Conservation (phyloP, 2,888 invertebrate genomes). For the Abrostola tripartita region DNA sequence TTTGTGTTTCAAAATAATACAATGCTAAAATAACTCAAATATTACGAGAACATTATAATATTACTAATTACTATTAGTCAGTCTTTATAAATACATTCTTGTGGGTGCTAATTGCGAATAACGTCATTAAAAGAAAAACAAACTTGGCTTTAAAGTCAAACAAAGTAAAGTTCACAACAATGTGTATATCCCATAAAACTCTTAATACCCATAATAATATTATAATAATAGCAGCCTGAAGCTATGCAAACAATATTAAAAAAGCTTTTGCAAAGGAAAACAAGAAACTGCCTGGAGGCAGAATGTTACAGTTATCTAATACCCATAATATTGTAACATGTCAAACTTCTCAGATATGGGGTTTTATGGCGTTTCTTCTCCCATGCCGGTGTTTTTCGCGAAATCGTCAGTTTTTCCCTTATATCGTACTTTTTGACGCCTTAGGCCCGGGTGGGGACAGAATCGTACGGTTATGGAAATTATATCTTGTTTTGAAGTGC, state of each 20-base stretch:
- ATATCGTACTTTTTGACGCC: conserved; percentile 31
- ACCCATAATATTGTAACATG: conserved; percentile 83
- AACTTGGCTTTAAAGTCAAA: conserved; percentile 8
- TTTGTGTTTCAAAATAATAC: too few species aligned
- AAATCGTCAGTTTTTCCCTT: conserved; percentile 56
- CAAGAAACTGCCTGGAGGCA: conserved; percentile 53
- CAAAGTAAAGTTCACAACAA: conserved; percentile 38
- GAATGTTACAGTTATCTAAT: conserved; percentile 77
- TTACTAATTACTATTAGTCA: not conserved
- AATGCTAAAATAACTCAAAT: not conserved
- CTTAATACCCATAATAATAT: conserved; percentile 37
- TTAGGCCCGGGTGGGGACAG: conserved; percentile 25
- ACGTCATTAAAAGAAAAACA: not conserved
- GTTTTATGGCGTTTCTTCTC: conserved; percentile 67
- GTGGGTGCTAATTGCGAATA: too few species aligned
- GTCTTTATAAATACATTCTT: too few species aligned
- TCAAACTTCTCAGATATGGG: conserved; percentile 82
- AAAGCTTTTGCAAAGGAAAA: conserved; percentile 57
- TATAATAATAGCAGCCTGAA: conserved; percentile 58
- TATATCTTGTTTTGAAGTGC: conserved; percentile 27
- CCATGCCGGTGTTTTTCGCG: conserved; percentile 65
- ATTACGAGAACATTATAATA: not conserved
- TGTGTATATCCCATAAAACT: conserved; percentile 23
- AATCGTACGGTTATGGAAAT: conserved; percentile 30
- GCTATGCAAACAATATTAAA: conserved; percentile 64